Evolutionary conservation across 2,113 vertebrate genomes (phyloP), one percentile per base, ranked within the genome.

Genomic region (Eulemur rufifrons): DNA sequence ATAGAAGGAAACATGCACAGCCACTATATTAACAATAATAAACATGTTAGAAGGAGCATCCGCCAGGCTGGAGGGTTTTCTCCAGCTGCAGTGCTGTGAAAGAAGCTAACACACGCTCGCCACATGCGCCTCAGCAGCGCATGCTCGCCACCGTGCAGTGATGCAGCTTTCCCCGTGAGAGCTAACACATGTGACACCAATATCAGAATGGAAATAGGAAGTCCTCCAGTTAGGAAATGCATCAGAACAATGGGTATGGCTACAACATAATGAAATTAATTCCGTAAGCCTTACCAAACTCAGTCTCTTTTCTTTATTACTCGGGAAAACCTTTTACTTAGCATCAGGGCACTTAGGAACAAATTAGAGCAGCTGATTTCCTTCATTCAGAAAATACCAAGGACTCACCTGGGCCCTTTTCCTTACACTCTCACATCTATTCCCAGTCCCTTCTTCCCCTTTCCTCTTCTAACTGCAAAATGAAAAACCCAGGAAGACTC

Each of bases 361-460:
- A 42, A 42, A 61, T 0, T 0, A 9, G 9, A 50, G 5, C 2
- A 9, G 15, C 8, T 3, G 13, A 7, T 5, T 18, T 17, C 63
- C 68, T n/a, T 15, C 2, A 0, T 66, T 37, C 23, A 42, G 56
- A 34, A 56, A 47, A 25, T 8, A 23, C 1, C 18, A 4, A 25
- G 42, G 21, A 3, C 77, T 85, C 52, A 2, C 50, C 14, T 18
- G 0, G 45, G 11, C 37, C 52, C 54, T 27, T 47, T 34, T 37
- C 27, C 21, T n/a, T 4, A 5, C 1, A 0, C 2, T 8, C n/a
- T 18, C 39, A 20, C 9, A 0, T 0, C 0, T 8, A 50, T 42
- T 32, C 76, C 45, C 6, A 15, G 56, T 4, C 42, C 47, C 37
- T 12, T 18, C 54, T 23, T 59, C 18, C 37, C 3, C 25, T 12